A percentile compares a stretch with the other conserved stretches of the same genome.
These are phyloP conservation scores for Bathynomus jamesi DNA, from an alignment of 1,140 invertebrate species.

Conservation along the genomic window DNA sequence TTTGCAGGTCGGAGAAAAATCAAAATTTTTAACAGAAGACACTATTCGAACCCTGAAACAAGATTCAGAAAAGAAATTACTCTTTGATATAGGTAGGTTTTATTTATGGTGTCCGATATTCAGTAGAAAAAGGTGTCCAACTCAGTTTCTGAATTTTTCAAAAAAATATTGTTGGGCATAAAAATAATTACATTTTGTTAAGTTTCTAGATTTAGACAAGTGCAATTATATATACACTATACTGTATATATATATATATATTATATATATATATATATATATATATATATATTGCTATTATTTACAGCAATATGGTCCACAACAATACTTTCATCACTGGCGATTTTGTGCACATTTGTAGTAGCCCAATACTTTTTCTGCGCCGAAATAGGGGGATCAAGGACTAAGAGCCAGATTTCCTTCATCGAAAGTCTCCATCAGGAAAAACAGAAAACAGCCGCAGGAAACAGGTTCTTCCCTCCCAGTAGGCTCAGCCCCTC, in stretches of 20 bases:
- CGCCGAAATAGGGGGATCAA: background rate
- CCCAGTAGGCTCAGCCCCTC: background rate
- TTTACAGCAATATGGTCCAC: background rate
- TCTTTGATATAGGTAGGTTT: background rate
- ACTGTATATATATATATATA: background rate
- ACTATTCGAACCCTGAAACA: background rate
- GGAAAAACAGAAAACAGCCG: background rate
- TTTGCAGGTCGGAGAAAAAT: background rate
- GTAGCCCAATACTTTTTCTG: background rate
- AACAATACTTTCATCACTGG: background rate
- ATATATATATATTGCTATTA: background rate
- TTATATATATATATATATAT: background rate
- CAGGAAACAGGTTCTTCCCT: background rate
- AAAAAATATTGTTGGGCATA: too few relatives aligned
- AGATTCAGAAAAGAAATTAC: background rate
- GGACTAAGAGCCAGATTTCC: background rate
- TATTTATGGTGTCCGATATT: too few relatives aligned
- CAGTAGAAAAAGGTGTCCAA: too few relatives aligned
- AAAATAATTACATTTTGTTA: too few relatives aligned
- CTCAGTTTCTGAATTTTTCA: too few relatives aligned
- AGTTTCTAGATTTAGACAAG: background rate
- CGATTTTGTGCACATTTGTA: background rate
- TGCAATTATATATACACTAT: background rate
- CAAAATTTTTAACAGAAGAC: background rate
- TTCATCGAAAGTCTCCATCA: background rate